A percentile compares a stretch with the other conserved stretches of the same genome.
Conservation (phyloP, 2,888 invertebrate genomes). For the Vandiemenella viatica region DNA sequence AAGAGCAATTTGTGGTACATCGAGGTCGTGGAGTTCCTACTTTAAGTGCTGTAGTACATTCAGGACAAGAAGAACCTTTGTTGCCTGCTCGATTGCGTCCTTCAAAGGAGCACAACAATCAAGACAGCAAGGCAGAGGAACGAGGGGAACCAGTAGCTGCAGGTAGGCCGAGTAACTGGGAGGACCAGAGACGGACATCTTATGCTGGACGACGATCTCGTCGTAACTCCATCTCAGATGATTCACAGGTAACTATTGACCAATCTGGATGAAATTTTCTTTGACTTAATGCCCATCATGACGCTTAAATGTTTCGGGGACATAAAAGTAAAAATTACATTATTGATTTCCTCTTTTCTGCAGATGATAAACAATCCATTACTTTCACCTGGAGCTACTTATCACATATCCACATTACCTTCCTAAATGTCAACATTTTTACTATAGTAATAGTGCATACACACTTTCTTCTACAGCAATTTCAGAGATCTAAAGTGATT, state of each 20-base stretch:
- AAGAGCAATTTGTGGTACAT: constrained; percentile 57
- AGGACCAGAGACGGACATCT: constrained; percentile 50
- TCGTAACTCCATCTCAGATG: constrained; percentile 69
- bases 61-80: constrained; percentile 39
- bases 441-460: too few relatives aligned
- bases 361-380: too few relatives aligned
- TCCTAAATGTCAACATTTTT: too few relatives aligned
- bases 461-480: too few relatives aligned
- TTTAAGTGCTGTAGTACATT: constrained; percentile 43
- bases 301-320: too few relatives aligned
- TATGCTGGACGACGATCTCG: constrained; percentile 74
- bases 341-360: too few relatives aligned
- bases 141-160: constrained; percentile 49
- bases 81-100: constrained; percentile 40
- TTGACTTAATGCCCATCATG: too few relatives aligned
- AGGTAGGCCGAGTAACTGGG: constrained; percentile 76
- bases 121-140: constrained; percentile 51
- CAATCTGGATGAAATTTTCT: too few relatives aligned
- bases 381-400: too few relatives aligned
- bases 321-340: too few relatives aligned
- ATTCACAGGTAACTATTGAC: constrained; percentile 54
- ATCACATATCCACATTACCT: too few relatives aligned
- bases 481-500: too few relatives aligned
- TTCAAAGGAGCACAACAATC: constrained; percentile 45
- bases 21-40: constrained; percentile 65